Evolutionary conservation across 1,140 invertebrate species (phyloP).

Genomic region (Argopecten irradians): DNA sequence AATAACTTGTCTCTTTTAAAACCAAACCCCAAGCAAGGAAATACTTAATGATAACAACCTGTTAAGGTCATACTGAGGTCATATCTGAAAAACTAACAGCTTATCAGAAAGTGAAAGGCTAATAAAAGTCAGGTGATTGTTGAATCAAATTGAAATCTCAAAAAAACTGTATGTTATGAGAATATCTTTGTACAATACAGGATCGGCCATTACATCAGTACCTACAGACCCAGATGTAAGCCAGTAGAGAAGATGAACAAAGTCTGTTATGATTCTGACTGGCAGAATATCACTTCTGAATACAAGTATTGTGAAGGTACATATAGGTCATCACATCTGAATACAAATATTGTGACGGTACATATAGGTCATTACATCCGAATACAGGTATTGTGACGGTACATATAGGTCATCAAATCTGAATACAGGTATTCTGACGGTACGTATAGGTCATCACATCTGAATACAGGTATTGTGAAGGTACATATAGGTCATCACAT

Average conservation of each 20-base stretch:
- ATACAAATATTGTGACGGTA: too few relatives aligned
- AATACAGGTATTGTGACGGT: too few relatives aligned
- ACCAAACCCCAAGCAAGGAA: not conserved
- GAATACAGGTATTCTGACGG: too few relatives aligned
- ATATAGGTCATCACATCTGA: too few relatives aligned
- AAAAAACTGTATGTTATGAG: not conserved
- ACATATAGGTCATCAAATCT: too few relatives aligned
- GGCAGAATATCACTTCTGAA: constrained; percentile 5
- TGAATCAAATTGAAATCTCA: not conserved
- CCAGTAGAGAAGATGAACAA: not conserved
- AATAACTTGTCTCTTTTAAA: not conserved
- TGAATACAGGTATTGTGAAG: too few relatives aligned
- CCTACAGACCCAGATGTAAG: not conserved
- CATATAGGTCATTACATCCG: too few relatives aligned
- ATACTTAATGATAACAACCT: not conserved
- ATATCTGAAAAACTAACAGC: not conserved
- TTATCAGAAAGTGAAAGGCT: too few relatives aligned
- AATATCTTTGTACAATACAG: not conserved
- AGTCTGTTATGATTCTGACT: not conserved
- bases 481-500: too few relatives aligned
- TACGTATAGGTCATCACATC: too few relatives aligned
- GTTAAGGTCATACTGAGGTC: not conserved
- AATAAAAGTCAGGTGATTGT: not conserved
- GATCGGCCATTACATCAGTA: not conserved
- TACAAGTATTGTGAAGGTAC: too few relatives aligned